Evolutionary conservation across 2,797 vertebrate species (phyloP).

Genomic region (Microctenopoma steveboyesi): DNA sequence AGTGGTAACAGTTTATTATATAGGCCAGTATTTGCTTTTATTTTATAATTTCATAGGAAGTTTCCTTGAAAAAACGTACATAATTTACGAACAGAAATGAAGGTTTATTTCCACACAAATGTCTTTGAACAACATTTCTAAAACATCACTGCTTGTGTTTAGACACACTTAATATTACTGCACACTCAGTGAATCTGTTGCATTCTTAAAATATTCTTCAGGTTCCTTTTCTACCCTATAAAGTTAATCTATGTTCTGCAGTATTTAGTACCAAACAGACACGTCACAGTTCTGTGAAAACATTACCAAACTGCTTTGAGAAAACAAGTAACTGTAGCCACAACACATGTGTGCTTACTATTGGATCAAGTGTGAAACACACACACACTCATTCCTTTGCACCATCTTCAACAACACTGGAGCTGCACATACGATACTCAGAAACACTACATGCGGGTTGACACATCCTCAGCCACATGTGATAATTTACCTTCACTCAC

Average conservation of each 20-base stretch:
- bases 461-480: constrained; percentile 15
- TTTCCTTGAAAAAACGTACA: background rate
- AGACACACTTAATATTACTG: background rate
- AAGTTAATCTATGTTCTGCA: background rate
- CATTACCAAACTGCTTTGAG: constrained; percentile 5
- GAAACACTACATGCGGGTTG: constrained; percentile 42
- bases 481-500: constrained; percentile 33
- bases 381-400: constrained; percentile 38
- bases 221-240: background rate
- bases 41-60: too few relatives aligned
- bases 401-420: constrained; percentile 20
- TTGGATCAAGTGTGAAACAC: constrained; percentile 51
- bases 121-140: background rate
- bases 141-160: background rate
- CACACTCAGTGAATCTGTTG: background rate
- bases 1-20: constrained; percentile 8
- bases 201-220: background rate
- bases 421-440: constrained; percentile 6
- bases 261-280: background rate
- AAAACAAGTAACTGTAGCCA: constrained; percentile 20
- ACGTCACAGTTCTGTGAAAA: background rate
- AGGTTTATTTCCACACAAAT: background rate
- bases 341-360: constrained; percentile 30
- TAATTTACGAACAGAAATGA: background rate
- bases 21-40: background rate